phyloP scores from a whole-genome alignment of 2,113 vertebrate species.

The Mastomys natalensis region DNA sequence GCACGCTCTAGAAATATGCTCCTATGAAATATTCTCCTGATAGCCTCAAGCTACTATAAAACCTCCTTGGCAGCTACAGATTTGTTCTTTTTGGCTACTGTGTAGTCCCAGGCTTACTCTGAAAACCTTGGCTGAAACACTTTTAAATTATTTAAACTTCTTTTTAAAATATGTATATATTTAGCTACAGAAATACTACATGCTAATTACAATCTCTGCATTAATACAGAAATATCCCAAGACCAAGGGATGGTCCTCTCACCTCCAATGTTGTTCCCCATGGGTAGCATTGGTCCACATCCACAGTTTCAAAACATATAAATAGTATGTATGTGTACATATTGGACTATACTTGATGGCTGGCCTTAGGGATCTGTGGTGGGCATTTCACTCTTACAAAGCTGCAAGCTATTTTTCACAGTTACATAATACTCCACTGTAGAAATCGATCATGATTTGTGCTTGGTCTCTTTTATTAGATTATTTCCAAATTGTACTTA shows the following conservation, averaged over 20 bases:
- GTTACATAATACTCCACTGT: background rate
- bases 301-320: background rate
- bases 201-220: slow-evolving; percentile 9
- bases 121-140: slow-evolving; percentile 35
- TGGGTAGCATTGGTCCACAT: background rate
- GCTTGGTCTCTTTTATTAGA: background rate
- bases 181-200: background rate
- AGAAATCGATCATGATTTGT: background rate
- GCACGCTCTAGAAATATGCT: background rate
- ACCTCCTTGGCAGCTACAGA: slow-evolving; percentile 30
- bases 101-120: slow-evolving; percentile 55
- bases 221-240: background rate
- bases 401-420: background rate
- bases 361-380: background rate
- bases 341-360: background rate
- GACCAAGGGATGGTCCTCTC: background rate
- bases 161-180: slow-evolving; percentile 42
- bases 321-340: background rate
- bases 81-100: slow-evolving; percentile 18
- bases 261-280: background rate
- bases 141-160: slow-evolving; percentile 61
- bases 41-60: background rate
- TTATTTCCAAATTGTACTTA: background rate
- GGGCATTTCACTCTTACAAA: background rate
- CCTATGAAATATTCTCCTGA: background rate